Evolutionary conservation across 2,113 vertebrate species (phyloP), one percentile per base, ranked within the genome.

Genomic region (Hemiprocne comata): DNA sequence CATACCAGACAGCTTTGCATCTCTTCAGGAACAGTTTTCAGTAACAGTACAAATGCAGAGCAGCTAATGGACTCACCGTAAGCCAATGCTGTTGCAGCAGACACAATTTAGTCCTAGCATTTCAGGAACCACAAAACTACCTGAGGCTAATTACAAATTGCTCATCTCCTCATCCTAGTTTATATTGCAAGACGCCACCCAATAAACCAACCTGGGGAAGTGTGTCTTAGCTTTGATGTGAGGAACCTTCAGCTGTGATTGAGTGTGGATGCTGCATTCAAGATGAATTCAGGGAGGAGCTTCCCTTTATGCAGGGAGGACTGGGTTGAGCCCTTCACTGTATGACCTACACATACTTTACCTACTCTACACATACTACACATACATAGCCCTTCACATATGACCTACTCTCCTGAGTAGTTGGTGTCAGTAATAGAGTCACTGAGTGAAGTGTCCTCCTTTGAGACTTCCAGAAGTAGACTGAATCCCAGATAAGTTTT

Each of bases 91-190:
- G 3, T 4, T 25, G 65, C 74, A 89, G 76, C 50, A 90, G 48
- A 40, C 42, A 70, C 58, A 12, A 18, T 10, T 64, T 4, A 36
- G 48, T 29, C 61, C 53, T 50, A 84, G 79, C 40, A 48, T 70
- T 94, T 93, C 89, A 90, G 87, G 87, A 95, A 51, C 57, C 71
- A 31, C 62, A 73, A 20, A 93, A 34, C 33, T 55, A 60, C 91
- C 78, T 17, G 87, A 29, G 51, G 85, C 17, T 89, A 48, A 85
- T 93, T 79, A 85, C 60, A 90, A 51, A 33, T 58, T 57, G 1
- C 58, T 81, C 15, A 1, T 53, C 42, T 60, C n/a, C 72, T 42
- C 26, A 21, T 21, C 26, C 61, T 23, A 33, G 55, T 79, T 88
- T 72, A 71, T 54, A 14, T 26, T 71, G 67, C 75, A 87, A 75